Conservation (phyloP, 2,113 vertebrate genomes). For the Lampris megalopsis region DNA sequence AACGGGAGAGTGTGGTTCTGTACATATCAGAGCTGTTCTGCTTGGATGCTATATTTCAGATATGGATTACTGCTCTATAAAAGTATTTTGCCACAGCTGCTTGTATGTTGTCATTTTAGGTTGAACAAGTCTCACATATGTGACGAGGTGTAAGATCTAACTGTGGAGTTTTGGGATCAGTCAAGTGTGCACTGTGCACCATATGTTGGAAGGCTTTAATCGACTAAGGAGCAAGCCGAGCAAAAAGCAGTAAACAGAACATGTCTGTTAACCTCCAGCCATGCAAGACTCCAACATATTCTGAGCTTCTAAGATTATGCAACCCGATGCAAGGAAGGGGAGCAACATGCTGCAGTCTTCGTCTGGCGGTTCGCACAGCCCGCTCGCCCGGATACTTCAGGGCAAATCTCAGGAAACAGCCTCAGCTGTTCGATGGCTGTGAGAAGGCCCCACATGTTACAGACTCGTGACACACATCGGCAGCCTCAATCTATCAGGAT, state of each 20-base stretch:
- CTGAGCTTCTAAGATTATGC: slow-evolving; percentile 9
- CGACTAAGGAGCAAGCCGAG: not conserved
- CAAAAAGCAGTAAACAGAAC: not conserved
- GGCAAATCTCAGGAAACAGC: slow-evolving; percentile 69
- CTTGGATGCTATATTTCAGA: slow-evolving; percentile 81
- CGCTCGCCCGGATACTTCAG: slow-evolving; percentile 66
- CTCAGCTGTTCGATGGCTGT: slow-evolving; percentile 74
- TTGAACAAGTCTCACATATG: not conserved
- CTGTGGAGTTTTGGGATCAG: too few species aligned
- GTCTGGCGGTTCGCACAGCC: slow-evolving; percentile 57
- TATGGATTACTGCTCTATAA: slow-evolving; percentile 81
- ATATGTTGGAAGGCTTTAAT: not conserved
- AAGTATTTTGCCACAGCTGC: slow-evolving; percentile 81
- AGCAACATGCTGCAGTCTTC: slow-evolving; percentile 41
- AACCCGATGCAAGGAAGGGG: not conserved
- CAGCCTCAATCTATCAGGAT: slow-evolving; percentile 58
- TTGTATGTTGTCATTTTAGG: slow-evolving; percentile 51
- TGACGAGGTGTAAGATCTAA: not conserved
- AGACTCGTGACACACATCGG: slow-evolving; percentile 78
- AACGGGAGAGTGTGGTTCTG: slow-evolving; percentile 59
- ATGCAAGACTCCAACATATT: not conserved
- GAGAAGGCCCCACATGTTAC: slow-evolving; percentile 70
- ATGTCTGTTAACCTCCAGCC: slow-evolving; percentile 5
- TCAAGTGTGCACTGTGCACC: not conserved
- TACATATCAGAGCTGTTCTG: slow-evolving; percentile 69